Evolutionary conservation across 2,888 invertebrate species (phyloP).

Genomic region (Drosophila nr. medialis): DNA sequence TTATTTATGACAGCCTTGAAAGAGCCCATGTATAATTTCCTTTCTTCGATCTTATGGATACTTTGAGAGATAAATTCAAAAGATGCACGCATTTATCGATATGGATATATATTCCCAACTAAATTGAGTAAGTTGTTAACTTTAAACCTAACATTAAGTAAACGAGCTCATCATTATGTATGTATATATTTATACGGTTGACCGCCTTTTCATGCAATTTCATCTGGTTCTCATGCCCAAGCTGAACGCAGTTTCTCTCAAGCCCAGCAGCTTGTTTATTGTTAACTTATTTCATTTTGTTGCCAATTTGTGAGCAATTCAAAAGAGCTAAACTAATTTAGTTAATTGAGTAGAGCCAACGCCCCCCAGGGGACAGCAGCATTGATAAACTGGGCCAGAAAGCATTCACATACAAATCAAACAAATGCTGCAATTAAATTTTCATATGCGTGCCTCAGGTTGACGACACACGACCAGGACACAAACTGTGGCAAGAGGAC

Average conservation of each 20-base stretch:
- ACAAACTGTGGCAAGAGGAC: constrained; percentile 29
- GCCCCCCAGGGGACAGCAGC: background rate
- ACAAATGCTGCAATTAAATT: constrained; percentile 74
- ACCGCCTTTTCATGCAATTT: background rate
- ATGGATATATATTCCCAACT: background rate
- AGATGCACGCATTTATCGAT: background rate
- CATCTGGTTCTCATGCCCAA: background rate
- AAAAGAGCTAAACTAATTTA: constrained; percentile 62
- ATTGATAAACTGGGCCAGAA: constrained; percentile 7
- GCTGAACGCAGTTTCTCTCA: background rate
- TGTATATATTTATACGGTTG: background rate
- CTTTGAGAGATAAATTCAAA: background rate
- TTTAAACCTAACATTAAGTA: background rate
- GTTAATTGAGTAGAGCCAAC: constrained; percentile 49
- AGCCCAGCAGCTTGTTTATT: constrained; percentile 5
- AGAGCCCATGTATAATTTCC: background rate
- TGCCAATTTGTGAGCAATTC: constrained; percentile 63
- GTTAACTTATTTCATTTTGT: constrained; percentile 45
- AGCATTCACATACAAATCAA: constrained; percentile 40
- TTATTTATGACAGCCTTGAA: constrained; percentile 2
- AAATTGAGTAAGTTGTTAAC: background rate
- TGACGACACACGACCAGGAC: constrained; percentile 63
- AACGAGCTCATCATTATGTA: background rate
- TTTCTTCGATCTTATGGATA: background rate
- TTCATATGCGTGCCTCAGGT: constrained; percentile 44